These are phyloP conservation scores for Ramphastos sulfuratus DNA, from an alignment of 2,113 vertebrate species.

Conservation along the genomic window DNA sequence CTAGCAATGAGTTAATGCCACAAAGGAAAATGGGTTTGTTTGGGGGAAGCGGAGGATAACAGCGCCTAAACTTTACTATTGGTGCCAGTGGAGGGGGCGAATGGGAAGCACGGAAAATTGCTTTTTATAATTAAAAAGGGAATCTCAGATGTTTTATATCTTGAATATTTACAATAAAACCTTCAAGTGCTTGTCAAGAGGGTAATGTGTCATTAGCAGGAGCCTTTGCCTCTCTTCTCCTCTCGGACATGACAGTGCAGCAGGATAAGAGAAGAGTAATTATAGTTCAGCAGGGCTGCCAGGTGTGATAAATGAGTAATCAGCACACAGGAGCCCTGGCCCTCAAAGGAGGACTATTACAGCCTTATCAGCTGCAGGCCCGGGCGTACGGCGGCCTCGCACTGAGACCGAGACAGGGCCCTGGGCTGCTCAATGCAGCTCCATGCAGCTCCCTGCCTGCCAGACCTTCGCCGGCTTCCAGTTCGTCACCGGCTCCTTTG, in stretches of 20 bases:
- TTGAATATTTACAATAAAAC: slow-evolving; percentile 86
- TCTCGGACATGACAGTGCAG: slow-evolving; percentile 94
- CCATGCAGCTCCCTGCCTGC: slow-evolving; percentile 45
- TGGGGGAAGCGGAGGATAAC: slow-evolving; percentile 67
- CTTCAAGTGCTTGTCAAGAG: slow-evolving; percentile 84
- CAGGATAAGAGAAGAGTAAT: slow-evolving; percentile 99
- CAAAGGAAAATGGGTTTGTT: slow-evolving; percentile 73
- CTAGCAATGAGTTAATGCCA: slow-evolving; percentile 64
- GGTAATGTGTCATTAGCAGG: slow-evolving; percentile 87
- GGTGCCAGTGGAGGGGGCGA: slow-evolving; percentile 6
- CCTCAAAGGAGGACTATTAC: slow-evolving; percentile 99
- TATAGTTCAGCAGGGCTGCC: slow-evolving; percentile 98
- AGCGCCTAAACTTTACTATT: slow-evolving; percentile 70
- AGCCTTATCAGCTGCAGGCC: slow-evolving; percentile 96
- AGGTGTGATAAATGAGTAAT: slow-evolving; percentile 99
- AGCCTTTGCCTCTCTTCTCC: slow-evolving; percentile 82
- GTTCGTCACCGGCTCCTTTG: slow-evolving; percentile 65
- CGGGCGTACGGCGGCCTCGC: slow-evolving; percentile 72
- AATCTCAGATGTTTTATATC: slow-evolving; percentile 86
- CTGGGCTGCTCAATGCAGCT: slow-evolving; percentile 72
- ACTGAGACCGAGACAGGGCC: slow-evolving; percentile 82
- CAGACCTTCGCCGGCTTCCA: slow-evolving; percentile 26
- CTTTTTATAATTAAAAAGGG: slow-evolving; percentile 87
- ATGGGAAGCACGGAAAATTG: slow-evolving; percentile 75
- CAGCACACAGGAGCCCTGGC: slow-evolving; percentile 90